phyloP scores from a whole-genome alignment of 2,888 invertebrate genomes.

The Oscheius onirici region DNA sequence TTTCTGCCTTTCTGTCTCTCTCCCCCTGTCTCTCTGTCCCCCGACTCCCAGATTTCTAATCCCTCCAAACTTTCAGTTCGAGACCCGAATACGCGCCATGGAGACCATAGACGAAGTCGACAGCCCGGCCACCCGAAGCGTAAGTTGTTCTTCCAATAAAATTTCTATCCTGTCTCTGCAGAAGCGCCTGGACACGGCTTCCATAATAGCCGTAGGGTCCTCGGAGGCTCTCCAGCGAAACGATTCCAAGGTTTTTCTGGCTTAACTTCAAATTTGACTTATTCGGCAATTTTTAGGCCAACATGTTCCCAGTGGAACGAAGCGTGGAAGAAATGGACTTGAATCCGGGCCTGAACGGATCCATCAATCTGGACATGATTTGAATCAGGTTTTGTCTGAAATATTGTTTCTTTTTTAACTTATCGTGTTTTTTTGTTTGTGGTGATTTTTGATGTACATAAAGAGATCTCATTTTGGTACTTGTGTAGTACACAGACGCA shows the following conservation, averaged over 20 bases:
- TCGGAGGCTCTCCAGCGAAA: slow-evolving; percentile 47
- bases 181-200: slow-evolving; percentile 52
- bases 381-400: too few relatives aligned
- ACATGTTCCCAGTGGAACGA: slow-evolving; percentile 31
- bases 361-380: slow-evolving; percentile 51
- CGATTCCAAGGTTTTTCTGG: slow-evolving; percentile 47
- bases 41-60: too few relatives aligned
- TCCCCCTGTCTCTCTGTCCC: too few relatives aligned
- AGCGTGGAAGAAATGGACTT: slow-evolving; percentile 44
- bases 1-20: too few relatives aligned
- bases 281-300: slow-evolving; percentile 20
- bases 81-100: slow-evolving; percentile 5
- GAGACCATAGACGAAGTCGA: neutral
- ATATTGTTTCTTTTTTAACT: neutral
- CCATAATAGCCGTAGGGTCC: slow-evolving; percentile 42
- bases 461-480: too few relatives aligned
- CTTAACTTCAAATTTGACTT: neutral
- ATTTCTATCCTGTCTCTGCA: slow-evolving; percentile 25
- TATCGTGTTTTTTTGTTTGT: neutral
- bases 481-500: too few relatives aligned
- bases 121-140: neutral
- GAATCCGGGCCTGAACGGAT: slow-evolving; percentile 51
- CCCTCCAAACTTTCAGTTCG: slow-evolving; percentile 22
- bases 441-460: neutral
- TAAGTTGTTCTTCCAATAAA: slow-evolving; percentile 7